Evolutionary conservation across 2,113 vertebrate species (phyloP).

Genomic region (Xyliphius kryptos): DNA sequence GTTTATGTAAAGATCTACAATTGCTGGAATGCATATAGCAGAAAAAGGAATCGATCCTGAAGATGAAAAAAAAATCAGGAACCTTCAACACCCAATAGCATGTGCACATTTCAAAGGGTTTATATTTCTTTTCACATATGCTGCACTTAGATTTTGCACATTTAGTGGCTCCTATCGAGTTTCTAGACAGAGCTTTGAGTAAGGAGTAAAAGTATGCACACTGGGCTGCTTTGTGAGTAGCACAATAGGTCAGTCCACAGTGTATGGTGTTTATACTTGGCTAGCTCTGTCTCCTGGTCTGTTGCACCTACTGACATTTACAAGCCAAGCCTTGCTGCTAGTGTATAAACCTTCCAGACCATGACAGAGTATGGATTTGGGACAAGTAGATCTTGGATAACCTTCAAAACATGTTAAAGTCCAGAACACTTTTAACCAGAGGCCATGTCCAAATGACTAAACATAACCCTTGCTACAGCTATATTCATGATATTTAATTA

Average conservation of each 20-base stretch:
- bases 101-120: slow-evolving; percentile 5
- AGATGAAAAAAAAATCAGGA: too few relatives aligned
- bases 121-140: slow-evolving; percentile 3
- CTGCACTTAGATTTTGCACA: background rate
- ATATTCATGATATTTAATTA: too few relatives aligned
- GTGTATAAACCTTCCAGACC: slow-evolving; percentile 56
- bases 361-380: slow-evolving; percentile 56
- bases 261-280: slow-evolving; percentile 40
- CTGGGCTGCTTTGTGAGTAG: background rate
- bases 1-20: slow-evolving; percentile 59
- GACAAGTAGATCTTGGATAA: slow-evolving; percentile 48
- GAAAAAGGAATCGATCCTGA: background rate
- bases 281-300: slow-evolving; percentile 49
- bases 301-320: slow-evolving; percentile 63
- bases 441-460: slow-evolving; percentile 43
- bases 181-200: slow-evolving; percentile 7
- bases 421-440: slow-evolving; percentile 55
- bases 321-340: slow-evolving; percentile 55
- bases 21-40: background rate
- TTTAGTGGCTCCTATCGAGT: background rate
- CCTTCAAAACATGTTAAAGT: slow-evolving; percentile 52
- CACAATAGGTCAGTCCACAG: slow-evolving; percentile 16
- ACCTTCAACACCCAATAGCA: background rate
- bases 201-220: slow-evolving; percentile 6
- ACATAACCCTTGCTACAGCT: slow-evolving; percentile 51